These are phyloP conservation scores for Phalloptychus januarius DNA, from an alignment of 2,797 vertebrate genomes.

Conservation along the genomic window DNA sequence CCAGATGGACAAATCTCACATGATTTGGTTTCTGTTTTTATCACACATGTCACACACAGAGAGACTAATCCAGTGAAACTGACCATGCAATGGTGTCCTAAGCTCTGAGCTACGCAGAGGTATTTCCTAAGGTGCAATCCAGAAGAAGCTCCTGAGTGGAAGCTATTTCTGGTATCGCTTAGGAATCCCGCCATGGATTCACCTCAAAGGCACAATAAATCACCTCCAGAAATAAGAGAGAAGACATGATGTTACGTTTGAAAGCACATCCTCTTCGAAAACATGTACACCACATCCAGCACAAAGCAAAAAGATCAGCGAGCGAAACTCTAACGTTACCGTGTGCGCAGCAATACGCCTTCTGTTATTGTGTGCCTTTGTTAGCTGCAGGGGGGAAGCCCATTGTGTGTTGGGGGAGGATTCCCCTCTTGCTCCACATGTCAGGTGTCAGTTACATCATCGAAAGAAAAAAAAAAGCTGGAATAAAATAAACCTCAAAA, in stretches of 20 bases:
- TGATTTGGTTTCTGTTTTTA: not conserved
- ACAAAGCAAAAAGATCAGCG: constrained; percentile 59
- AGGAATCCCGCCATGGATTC: constrained; percentile 25
- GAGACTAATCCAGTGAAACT: not conserved
- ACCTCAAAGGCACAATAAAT: constrained; percentile 40
- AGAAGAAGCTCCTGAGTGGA: not conserved
- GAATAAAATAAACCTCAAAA: constrained; percentile 44
- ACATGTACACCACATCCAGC: constrained; percentile 47
- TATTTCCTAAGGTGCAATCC: not conserved
- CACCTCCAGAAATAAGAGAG: constrained; percentile 44
- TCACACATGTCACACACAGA: not conserved
- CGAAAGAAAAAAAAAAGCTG: constrained; percentile 45
- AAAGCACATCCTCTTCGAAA: constrained; percentile 53
- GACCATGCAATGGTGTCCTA: not conserved
- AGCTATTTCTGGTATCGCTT: constrained; percentile 29
- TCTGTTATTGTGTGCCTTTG: constrained; percentile 61
- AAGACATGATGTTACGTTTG: constrained; percentile 55
- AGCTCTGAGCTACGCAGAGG: not conserved
- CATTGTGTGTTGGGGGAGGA: constrained; percentile 64
- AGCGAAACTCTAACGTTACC: constrained; percentile 58
- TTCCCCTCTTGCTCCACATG: constrained; percentile 50
- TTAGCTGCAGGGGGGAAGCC: constrained; percentile 55
- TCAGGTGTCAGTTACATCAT: constrained; percentile 75
- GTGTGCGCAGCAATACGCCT: constrained; percentile 49
- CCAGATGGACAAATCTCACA: not conserved